Evolutionary conservation across 2,888 invertebrate genomes (phyloP).

Genomic region (Ecdyonurus torrentis): DNA sequence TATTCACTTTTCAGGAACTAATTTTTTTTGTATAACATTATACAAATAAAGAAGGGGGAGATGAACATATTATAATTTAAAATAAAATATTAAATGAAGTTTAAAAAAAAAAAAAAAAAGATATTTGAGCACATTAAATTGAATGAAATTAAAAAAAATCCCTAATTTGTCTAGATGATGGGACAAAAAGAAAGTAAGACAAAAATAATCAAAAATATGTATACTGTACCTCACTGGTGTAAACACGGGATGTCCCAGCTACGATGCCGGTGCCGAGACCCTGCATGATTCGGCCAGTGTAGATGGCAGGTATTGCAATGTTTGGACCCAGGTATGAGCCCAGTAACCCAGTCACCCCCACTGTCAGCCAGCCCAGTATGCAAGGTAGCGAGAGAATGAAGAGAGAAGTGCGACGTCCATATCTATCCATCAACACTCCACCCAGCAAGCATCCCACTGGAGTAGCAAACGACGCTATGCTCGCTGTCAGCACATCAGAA

Average conservation of each 20-base stretch:
- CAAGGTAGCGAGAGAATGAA: background rate
- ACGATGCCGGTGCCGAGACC: slow-evolving; percentile 57
- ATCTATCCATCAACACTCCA: background rate
- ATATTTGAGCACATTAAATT: too few relatives aligned
- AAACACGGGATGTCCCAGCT: slow-evolving; percentile 49
- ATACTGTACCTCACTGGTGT: slow-evolving; percentile 41
- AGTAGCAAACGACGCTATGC: background rate
- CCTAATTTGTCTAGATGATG: background rate
- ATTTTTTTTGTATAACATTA: too few relatives aligned
- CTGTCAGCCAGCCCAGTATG: background rate
- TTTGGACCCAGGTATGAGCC: background rate
- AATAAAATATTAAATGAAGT: background rate
- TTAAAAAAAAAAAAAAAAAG: background rate
- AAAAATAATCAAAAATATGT: too few relatives aligned
- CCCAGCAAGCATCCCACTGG: background rate
- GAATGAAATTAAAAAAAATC: too few relatives aligned
- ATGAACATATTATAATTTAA: too few relatives aligned
- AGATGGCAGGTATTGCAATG: background rate
- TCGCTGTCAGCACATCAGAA: too few relatives aligned
- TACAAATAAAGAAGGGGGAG: too few relatives aligned
- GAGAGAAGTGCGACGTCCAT: background rate
- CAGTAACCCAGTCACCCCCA: background rate
- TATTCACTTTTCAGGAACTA: too few relatives aligned
- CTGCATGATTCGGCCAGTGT: slow-evolving; percentile 36
- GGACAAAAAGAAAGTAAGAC: background rate